Conservation (phyloP, 2,797 vertebrate genomes). For the Myiotriccus ornatus region DNA sequence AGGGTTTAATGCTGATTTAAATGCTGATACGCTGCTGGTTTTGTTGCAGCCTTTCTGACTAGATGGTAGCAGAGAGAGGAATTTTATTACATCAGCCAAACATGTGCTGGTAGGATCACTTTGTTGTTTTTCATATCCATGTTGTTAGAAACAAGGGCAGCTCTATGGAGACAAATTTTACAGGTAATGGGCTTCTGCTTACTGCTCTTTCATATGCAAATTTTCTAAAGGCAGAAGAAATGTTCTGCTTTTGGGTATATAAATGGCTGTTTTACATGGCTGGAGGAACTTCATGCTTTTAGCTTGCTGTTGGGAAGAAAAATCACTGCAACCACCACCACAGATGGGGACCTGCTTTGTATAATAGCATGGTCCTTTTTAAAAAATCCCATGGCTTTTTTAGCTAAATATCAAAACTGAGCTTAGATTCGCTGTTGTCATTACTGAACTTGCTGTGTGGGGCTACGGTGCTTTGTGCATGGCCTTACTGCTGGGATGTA, state of each 20-base stretch:
- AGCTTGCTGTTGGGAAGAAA: background rate
- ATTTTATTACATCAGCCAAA: background rate
- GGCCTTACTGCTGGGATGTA: background rate
- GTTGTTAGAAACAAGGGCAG: background rate
- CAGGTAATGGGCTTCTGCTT: background rate
- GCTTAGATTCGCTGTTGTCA: background rate
- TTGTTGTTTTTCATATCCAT: background rate
- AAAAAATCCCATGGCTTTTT: background rate
- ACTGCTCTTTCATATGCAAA: background rate
- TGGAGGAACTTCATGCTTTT: background rate
- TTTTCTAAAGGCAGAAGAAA: background rate
- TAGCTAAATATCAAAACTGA: background rate
- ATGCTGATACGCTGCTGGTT: background rate
- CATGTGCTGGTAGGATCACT: background rate
- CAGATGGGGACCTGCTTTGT: accelerated
- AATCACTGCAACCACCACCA: too few species aligned
- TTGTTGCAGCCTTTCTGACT: background rate
- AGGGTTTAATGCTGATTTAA: background rate
- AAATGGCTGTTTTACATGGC: background rate
- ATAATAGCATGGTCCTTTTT: accelerated
- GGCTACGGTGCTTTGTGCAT: accelerated
- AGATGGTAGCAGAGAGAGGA: background rate
- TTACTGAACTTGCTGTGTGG: background rate
- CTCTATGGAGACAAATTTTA: background rate
- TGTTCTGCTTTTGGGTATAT: background rate